Base-by-base conservation (phyloP, 2,888 invertebrate genomes). In the Leucania comma region DNA sequence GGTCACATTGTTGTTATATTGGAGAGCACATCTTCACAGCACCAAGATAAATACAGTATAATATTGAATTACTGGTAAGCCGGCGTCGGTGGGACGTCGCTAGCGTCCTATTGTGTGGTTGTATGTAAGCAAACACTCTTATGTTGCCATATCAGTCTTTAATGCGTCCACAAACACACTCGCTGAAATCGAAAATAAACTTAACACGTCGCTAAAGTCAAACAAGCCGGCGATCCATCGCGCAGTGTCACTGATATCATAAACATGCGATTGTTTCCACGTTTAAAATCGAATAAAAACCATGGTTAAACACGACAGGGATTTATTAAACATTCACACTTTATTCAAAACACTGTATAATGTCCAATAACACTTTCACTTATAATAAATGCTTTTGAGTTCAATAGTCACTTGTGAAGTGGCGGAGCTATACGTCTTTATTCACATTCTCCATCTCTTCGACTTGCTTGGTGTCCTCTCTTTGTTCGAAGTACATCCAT, bases 91-190 rank as follows among this genome's bases (percentile, higher is more conserved):
- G 88, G 74, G 84, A 82, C 83, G 86, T 81, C 84, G 87, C 89
- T 82, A 78, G 86, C 86, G 87, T 80, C 69, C 91, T 90, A 93
- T 94, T 95, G 93, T 93, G 90, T 89, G 87, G 64, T 73, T 86
- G 86, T 88, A 87, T 91, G 88, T 92, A 89, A 90, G 90, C 90
- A 92, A 93, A 93, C 92, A 92, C 90, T 90, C 92, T 91, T 92
- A 92, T 92, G 92, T 94, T 92, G 92, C 86, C 90, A 92, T 92
- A 93, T 93, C 93, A 89, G 87, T 90, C 90, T 87, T 87, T 90
- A 92, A 91, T 90, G 88, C 90, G 89, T 92, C 82, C 84, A 89
- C 91, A 92, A 92, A 94, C 93, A 93, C 83, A 85, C 89, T 88
- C 81, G 67, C 66, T 80, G 86, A 84, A 89, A 92, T 91, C 87